phyloP scores from a whole-genome alignment of 2,113 vertebrate genomes.

The Myxocyprinus asiaticus region DNA sequence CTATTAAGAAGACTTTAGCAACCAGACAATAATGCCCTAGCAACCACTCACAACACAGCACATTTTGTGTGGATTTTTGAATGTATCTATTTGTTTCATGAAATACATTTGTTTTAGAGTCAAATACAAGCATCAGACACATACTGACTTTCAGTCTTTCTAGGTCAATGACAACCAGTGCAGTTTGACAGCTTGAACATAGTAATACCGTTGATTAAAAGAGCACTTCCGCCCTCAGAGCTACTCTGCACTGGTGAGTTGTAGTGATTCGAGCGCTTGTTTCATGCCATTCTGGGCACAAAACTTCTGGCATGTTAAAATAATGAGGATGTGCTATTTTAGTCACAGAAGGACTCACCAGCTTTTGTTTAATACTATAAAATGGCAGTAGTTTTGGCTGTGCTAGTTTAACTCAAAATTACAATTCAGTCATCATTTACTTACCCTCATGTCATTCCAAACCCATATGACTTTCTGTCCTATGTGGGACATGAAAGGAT shows the following conservation, averaged over 20 bases:
- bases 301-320: not conserved
- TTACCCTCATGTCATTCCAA: too few relatives aligned
- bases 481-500: too few relatives aligned
- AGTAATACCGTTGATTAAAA: not conserved
- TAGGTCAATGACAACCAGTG: slow-evolving; percentile 19
- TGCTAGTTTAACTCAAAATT: too few relatives aligned
- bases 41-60: too few relatives aligned
- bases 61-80: too few relatives aligned
- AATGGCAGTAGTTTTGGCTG: too few relatives aligned
- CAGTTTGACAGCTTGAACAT: not conserved
- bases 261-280: not conserved
- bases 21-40: too few relatives aligned
- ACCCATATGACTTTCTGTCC: too few relatives aligned
- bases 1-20: too few relatives aligned
- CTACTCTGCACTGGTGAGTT: not conserved
- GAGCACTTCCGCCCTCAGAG: not conserved
- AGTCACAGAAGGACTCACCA: not conserved
- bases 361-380: too few relatives aligned
- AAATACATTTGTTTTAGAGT: not conserved
- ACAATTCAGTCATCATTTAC: too few relatives aligned
- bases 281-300: not conserved
- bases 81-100: too few relatives aligned
- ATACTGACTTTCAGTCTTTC: slow-evolving; percentile 8
- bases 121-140: not conserved
- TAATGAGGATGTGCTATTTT: slow-evolving; percentile 35